phyloP scores from a whole-genome alignment of 2,113 vertebrate genomes.

The Saguinus midas region DNA sequence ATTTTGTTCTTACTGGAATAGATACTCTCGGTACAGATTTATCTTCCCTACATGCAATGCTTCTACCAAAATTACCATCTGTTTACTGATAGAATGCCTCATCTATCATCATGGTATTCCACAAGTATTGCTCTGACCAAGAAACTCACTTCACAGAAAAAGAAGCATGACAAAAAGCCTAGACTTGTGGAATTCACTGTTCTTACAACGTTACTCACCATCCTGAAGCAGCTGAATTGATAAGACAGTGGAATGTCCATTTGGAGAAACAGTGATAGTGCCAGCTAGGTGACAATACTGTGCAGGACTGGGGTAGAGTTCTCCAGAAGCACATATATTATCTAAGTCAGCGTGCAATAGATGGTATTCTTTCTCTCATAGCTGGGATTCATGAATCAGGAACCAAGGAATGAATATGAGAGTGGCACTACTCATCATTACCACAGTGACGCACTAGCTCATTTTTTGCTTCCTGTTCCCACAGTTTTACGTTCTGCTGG shows the following conservation, averaged over 20 bases:
- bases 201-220: background rate
- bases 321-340: background rate
- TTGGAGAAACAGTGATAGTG: background rate
- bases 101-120: background rate
- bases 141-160: background rate
- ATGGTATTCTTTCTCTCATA: background rate
- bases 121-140: background rate
- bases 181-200: background rate
- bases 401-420: background rate
- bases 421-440: background rate
- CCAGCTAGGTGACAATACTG: background rate
- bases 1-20: background rate
- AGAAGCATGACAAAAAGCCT: background rate
- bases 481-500: background rate
- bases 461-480: background rate
- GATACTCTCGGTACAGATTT: background rate
- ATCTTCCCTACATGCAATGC: background rate
- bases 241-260: background rate
- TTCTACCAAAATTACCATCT: background rate
- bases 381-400: background rate
- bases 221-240: background rate
- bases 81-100: background rate
- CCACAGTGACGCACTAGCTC: background rate
- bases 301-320: background rate
- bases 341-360: background rate